phyloP scores from a whole-genome alignment of 1,140 invertebrate species.

The Chironomus tepperi region DNA sequence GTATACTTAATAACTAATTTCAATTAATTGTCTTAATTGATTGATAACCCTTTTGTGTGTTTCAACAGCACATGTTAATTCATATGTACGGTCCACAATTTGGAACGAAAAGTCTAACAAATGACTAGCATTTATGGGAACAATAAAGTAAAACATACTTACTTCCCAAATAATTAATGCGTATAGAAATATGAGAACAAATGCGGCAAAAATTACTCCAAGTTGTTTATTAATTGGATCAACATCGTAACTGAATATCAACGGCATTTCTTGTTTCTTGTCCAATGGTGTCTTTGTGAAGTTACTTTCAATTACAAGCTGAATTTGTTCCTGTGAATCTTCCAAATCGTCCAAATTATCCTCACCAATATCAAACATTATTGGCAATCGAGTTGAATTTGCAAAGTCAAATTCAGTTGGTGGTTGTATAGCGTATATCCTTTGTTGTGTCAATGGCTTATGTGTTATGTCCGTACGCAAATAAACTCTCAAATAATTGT shows the following conservation, averaged over 20 bases:
- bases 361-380: background rate
- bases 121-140: no score
- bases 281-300: slow-evolving; percentile 24
- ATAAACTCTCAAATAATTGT: slow-evolving; percentile 35
- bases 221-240: slow-evolving; percentile 47
- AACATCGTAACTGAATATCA: slow-evolving; percentile 46
- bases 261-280: slow-evolving; percentile 28
- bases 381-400: background rate
- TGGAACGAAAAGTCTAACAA: no score
- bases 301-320: slow-evolving; percentile 29
- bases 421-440: slow-evolving; percentile 26
- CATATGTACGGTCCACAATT: no score
- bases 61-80: no score
- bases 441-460: background rate
- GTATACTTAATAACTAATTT: no score
- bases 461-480: background rate
- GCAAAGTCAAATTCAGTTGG: slow-evolving; percentile 29
- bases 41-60: no score
- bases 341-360: slow-evolving; percentile 25
- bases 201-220: slow-evolving; percentile 55
- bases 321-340: slow-evolving; percentile 31
- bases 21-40: no score
- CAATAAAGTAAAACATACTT: slow-evolving; percentile 27
- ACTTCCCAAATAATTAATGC: slow-evolving; percentile 69
- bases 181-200: slow-evolving; percentile 59